A percentile compares a stretch with the other conserved stretches of the same genome.
Conservation (phyloP, 2,797 vertebrate genomes). For the Megaceryle alcyon region DNA sequence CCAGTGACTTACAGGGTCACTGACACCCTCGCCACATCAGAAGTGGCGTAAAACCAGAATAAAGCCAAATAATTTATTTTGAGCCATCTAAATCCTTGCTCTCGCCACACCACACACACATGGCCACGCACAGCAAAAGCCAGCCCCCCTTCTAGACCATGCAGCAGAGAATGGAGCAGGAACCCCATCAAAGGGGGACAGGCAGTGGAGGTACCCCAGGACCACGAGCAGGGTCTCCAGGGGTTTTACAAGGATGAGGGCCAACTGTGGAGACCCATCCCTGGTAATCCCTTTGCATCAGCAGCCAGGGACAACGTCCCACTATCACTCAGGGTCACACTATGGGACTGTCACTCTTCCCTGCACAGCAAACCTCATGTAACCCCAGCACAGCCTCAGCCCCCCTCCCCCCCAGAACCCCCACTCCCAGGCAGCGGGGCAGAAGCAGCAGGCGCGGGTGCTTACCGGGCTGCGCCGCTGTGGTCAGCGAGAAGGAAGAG, state of each 20-base stretch:
- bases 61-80: neutral
- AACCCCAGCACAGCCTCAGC: accelerated
- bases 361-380: too few species aligned
- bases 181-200: accelerated
- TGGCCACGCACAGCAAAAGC: accelerated
- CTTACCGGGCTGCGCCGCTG: constrained; percentile 99
- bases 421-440: neutral
- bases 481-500: constrained; percentile 94
- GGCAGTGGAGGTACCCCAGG: accelerated
- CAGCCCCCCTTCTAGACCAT: accelerated
- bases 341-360: accelerated
- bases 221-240: accelerated
- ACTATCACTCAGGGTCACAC: neutral
- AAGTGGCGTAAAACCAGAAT: neutral
- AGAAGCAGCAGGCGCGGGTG: neutral
- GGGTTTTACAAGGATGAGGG: neutral
- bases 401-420: accelerated
- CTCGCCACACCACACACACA: accelerated
- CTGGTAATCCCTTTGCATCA: accelerated
- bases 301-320: accelerated
- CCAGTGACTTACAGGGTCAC: accelerated
- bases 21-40: neutral
- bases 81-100: neutral
- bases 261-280: accelerated
- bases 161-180: accelerated